Conservation (phyloP, 2,113 vertebrate genomes). For the Chascanopsetta lugubris region DNA sequence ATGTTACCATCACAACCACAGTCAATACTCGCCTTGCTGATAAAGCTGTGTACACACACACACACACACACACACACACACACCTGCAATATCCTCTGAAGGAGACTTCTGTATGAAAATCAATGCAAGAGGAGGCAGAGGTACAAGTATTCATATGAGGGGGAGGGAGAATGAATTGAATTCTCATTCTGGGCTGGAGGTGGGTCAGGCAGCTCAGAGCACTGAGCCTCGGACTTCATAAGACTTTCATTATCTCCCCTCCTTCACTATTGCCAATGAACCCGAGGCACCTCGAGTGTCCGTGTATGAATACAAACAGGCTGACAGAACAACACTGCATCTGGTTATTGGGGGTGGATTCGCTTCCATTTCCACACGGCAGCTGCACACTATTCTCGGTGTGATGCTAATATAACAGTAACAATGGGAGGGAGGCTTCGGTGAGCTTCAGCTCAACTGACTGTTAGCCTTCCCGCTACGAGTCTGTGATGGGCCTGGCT, state of each 20-base stretch:
- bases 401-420: conserved; percentile 11
- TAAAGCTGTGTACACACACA: conserved; percentile 48
- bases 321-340: conserved; percentile 43
- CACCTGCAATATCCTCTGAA: conserved; percentile 52
- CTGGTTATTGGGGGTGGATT: conserved; percentile 39
- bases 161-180: conserved; percentile 41
- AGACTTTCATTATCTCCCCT: conserved; percentile 52
- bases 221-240: conserved; percentile 45
- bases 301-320: conserved; percentile 51
- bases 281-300: conserved; percentile 18
- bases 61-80: too few relatives aligned
- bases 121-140: conserved; percentile 34
- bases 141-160: conserved; percentile 34
- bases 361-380: conserved; percentile 31
- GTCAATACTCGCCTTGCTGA: conserved; percentile 25
- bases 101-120: conserved; percentile 45
- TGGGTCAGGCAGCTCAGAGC: conserved; percentile 40
- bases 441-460: background rate
- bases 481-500: too few relatives aligned
- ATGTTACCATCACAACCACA: conserved; percentile 3
- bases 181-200: conserved; percentile 47
- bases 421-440: conserved; percentile 17
- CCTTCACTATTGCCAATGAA: conserved; percentile 42
- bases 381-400: background rate
- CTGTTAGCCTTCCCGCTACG: too few relatives aligned